Evolutionary conservation across 2,113 vertebrate genomes (phyloP).

Genomic region (Menura novaehollandiae): DNA sequence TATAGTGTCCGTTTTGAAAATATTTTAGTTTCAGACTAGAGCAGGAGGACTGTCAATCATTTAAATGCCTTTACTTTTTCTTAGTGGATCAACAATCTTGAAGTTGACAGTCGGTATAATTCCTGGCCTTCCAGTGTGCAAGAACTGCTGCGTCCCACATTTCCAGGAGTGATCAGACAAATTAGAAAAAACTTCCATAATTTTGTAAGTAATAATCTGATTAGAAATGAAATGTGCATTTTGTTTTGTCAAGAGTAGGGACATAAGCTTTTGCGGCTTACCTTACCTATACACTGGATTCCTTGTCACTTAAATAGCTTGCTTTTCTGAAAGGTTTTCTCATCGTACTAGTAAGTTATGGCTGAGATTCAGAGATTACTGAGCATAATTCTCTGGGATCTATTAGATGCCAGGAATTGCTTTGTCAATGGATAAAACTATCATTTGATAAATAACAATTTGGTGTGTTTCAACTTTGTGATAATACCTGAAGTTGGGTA

Average conservation of each 20-base stretch:
- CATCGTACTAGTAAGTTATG: not conserved
- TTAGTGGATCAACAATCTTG: slow-evolving; percentile 98
- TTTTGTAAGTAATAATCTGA: slow-evolving; percentile 75
- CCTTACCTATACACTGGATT: not conserved
- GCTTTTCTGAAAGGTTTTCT: not conserved
- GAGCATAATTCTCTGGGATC: not conserved
- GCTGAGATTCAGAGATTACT: not conserved
- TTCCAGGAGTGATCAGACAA: slow-evolving; percentile 96
- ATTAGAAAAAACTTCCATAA: slow-evolving; percentile 98
- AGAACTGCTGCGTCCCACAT: slow-evolving; percentile 92
- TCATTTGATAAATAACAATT: not conserved
- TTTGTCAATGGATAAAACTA: not conserved
- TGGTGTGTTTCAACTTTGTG: not conserved
- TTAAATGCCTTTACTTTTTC: not conserved
- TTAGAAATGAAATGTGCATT: not conserved
- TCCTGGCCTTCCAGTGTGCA: slow-evolving; percentile 93
- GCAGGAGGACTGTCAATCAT: not conserved
- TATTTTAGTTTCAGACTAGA: not conserved
- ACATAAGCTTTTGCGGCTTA: not conserved
- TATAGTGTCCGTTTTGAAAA: not conserved
- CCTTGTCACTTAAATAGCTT: not conserved
- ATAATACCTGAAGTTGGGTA: not conserved
- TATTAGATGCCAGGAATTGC: not conserved
- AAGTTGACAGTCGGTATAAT: slow-evolving; percentile 86
- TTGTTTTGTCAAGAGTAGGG: not conserved